phyloP scores from a whole-genome alignment of 2,797 vertebrate genomes.

The Notolepis coatsorum region DNA sequence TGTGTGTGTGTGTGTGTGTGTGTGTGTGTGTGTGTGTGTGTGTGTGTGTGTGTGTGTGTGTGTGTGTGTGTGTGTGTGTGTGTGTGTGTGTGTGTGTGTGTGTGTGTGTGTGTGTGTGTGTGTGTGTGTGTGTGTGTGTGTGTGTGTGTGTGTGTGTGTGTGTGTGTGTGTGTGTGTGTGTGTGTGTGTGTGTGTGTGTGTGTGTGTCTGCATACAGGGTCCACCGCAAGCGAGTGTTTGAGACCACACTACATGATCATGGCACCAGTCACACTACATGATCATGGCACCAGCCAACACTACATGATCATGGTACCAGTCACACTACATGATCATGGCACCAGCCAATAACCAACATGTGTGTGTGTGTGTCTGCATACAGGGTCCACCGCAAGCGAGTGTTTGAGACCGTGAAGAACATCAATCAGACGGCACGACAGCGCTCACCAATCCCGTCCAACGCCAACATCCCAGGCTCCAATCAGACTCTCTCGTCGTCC shows the following conservation, averaged over 20 bases:
- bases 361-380: too few species aligned
- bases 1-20: background rate
- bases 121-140: too few species aligned
- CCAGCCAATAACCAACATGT: too few species aligned
- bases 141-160: too few species aligned
- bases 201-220: constrained; percentile 79
- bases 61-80: background rate
- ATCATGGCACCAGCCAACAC: too few species aligned
- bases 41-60: constrained; percentile 2
- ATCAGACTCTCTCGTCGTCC: constrained; percentile 90
- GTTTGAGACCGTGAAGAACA: constrained; percentile 93
- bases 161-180: too few species aligned
- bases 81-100: background rate
- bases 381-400: constrained; percentile 91
- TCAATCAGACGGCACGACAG: constrained; percentile 92
- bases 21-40: background rate
- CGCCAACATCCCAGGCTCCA: constrained; percentile 96
- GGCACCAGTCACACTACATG: too few species aligned
- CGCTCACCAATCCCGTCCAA: constrained; percentile 88
- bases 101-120: constrained; percentile 4
- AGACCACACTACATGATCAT: too few species aligned
- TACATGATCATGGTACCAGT: too few species aligned
- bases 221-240: constrained; percentile 91
- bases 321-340: too few species aligned
- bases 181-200: too few species aligned